Conservation (phyloP, 2,888 invertebrate species). For the Tiliacea aurago region DNA sequence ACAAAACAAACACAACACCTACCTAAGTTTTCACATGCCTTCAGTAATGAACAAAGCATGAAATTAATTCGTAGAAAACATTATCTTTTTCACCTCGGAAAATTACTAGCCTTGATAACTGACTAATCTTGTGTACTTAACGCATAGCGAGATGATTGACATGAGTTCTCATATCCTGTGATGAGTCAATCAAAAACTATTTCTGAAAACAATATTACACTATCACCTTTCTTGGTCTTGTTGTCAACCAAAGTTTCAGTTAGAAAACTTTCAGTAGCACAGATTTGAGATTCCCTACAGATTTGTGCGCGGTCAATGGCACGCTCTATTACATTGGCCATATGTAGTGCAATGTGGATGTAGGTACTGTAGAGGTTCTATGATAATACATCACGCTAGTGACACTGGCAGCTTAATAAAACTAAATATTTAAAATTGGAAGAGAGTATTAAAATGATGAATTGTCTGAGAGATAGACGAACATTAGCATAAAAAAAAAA, state of each 20-base stretch:
- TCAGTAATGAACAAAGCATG: not conserved
- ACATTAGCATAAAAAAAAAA: too few relatives aligned
- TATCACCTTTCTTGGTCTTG: not conserved
- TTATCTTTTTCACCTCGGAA: constrained; percentile 32
- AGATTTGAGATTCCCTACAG: too few relatives aligned
- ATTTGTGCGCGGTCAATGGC: not conserved
- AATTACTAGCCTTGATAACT: constrained; percentile 5
- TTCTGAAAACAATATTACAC: too few relatives aligned
- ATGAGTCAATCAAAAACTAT: constrained; percentile 6
- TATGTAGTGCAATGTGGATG: too few relatives aligned
- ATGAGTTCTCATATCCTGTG: not conserved
- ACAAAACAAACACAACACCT: constrained; percentile 9
- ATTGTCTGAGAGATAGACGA: too few relatives aligned
- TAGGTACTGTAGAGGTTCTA: too few relatives aligned
- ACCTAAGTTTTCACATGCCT: constrained; percentile 8
- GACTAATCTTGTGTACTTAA: constrained; percentile 31
- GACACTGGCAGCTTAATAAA: too few relatives aligned
- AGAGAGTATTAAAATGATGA: too few relatives aligned
- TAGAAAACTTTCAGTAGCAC: not conserved
- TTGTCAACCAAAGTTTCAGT: not conserved
- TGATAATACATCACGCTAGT: too few relatives aligned
- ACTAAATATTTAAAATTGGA: too few relatives aligned
- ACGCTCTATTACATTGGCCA: too few relatives aligned
- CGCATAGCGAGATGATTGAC: constrained; percentile 5
- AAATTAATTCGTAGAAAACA: constrained; percentile 24